phyloP scores from a whole-genome alignment of 2,113 vertebrate genomes.

The Callocephalon fimbriatum region DNA sequence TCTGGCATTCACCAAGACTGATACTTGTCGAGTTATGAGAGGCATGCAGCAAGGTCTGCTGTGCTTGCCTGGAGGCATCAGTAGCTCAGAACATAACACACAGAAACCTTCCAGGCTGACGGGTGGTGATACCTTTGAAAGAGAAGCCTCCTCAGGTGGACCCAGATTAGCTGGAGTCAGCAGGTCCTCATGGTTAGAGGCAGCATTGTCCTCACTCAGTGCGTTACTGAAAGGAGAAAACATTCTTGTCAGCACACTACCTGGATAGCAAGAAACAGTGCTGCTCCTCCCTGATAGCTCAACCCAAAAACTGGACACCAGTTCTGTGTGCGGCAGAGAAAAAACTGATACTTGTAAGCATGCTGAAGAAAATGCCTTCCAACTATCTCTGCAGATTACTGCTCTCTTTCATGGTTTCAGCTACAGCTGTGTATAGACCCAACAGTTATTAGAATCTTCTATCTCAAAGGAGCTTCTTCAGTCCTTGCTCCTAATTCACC shows the following conservation, averaged over 20 bases:
- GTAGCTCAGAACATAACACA: neutral
- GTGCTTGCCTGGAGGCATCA: neutral
- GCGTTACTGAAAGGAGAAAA: conserved; percentile 56
- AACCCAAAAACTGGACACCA: neutral
- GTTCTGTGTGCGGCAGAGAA: neutral
- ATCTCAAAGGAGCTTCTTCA: neutral
- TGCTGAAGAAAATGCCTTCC: neutral
- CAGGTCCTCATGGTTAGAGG: conserved; percentile 34
- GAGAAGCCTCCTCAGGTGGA: conserved; percentile 34
- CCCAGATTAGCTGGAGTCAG: neutral
- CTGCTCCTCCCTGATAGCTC: neutral
- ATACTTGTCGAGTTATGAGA: neutral
- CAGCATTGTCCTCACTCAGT: conserved; percentile 20
- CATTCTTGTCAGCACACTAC: neutral
- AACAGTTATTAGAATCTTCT: neutral
- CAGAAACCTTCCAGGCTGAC: neutral
- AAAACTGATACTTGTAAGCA: neutral
- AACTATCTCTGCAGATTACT: neutral
- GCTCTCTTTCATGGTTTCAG: neutral
- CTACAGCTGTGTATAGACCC: neutral
- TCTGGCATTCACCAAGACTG: neutral
- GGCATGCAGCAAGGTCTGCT: conserved; percentile 17
- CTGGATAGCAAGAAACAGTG: neutral
- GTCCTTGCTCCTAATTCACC: neutral
- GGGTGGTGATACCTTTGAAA: conserved; percentile 72